A percentile compares a stretch with the other conserved stretches of the same genome.
Evolutionary conservation across 2,888 invertebrate genomes (phyloP).

Genomic region (Vandiemenella viatica): DNA sequence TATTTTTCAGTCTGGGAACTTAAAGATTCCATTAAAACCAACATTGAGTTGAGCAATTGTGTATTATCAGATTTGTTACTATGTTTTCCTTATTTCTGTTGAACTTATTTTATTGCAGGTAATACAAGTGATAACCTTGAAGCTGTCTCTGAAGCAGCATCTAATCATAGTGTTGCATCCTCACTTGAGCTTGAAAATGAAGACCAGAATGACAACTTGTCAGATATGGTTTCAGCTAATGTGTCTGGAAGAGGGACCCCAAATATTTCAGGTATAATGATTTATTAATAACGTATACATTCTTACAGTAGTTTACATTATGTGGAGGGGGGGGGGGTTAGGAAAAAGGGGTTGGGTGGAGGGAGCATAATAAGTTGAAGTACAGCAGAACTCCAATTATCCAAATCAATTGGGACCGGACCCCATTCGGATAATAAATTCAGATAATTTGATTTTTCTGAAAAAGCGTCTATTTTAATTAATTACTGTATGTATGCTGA

Average conservation of each 20-base stretch:
- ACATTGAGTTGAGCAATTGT: background rate
- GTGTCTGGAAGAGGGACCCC: slow-evolving; percentile 83
- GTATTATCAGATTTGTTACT: background rate
- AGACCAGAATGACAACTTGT: slow-evolving; percentile 73
- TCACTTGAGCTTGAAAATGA: slow-evolving; percentile 75
- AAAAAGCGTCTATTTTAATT: too few species aligned
- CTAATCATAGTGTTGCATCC: slow-evolving; percentile 80
- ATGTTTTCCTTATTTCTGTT: background rate
- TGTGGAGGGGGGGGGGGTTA: too few species aligned
- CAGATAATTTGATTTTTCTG: too few species aligned
- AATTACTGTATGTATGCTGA: too few species aligned
- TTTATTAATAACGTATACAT: background rate
- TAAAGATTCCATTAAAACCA: background rate
- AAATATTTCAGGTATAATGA: slow-evolving; percentile 62
- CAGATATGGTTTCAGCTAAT: slow-evolving; percentile 94
- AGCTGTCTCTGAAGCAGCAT: slow-evolving; percentile 89
- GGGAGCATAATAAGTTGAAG: too few species aligned
- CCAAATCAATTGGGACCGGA: too few species aligned
- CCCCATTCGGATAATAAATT: too few species aligned
- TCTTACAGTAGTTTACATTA: too few species aligned
- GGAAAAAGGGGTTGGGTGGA: too few species aligned
- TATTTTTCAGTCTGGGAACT: too few species aligned
- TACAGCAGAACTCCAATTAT: too few species aligned
- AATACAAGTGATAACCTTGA: slow-evolving; percentile 88
- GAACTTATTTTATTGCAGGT: slow-evolving; percentile 25